These are phyloP conservation scores for Neoitamus cyanurus DNA, from an alignment of 2,888 invertebrate species.

Conservation along the genomic window DNA sequence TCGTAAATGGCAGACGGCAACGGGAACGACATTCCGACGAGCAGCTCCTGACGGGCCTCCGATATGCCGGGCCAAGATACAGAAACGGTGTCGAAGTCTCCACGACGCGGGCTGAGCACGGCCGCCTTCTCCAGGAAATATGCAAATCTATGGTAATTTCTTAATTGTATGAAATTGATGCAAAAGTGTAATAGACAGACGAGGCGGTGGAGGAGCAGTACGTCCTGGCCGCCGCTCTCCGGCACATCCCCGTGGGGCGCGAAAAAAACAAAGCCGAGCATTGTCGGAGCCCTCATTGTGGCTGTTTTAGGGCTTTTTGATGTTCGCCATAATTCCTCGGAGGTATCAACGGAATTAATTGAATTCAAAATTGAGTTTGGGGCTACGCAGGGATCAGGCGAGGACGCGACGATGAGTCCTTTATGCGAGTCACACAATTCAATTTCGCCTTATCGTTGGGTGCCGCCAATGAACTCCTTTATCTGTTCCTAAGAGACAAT, in stretches of 20 bases:
- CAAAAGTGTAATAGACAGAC: slow-evolving; percentile 52
- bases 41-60: slow-evolving; percentile 46
- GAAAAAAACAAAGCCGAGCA: slow-evolving; percentile 25
- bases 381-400: slow-evolving; percentile 7
- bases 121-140: slow-evolving; percentile 42
- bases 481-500: slow-evolving; percentile 22
- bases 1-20: slow-evolving; percentile 50
- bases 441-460: slow-evolving; percentile 37
- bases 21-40: slow-evolving; percentile 14
- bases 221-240: background rate
- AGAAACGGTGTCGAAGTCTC: slow-evolving; percentile 22
- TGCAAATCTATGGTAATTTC: slow-evolving; percentile 53
- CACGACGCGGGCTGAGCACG: background rate
- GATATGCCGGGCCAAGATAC: slow-evolving; percentile 34
- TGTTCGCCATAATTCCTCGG: slow-evolving; percentile 43
- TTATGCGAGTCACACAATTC: slow-evolving; percentile 47
- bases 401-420: slow-evolving; percentile 32
- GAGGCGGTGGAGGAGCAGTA: background rate
- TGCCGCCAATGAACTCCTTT: slow-evolving; percentile 43
- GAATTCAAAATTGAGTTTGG: slow-evolving; percentile 42
- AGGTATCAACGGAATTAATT: slow-evolving; percentile 50
- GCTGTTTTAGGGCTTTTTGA: slow-evolving; percentile 50
- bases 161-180: slow-evolving; percentile 53
- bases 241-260: background rate
- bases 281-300: slow-evolving; percentile 46